Evolutionary conservation across 2,113 vertebrate genomes (phyloP), one percentile per base, ranked within the genome.

Genomic region (Phaethon lepturus): DNA sequence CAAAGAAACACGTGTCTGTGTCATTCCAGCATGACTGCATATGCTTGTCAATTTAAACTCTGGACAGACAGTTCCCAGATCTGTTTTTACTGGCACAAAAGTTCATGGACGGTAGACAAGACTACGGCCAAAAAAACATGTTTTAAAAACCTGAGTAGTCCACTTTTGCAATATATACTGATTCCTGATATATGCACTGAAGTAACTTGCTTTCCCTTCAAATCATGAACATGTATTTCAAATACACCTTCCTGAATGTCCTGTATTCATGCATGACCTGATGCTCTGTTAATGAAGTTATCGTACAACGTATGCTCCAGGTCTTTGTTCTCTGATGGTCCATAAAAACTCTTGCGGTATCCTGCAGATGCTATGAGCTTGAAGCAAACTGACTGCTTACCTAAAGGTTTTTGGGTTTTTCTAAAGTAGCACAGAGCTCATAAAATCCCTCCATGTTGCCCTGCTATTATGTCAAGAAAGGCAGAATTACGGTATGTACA

Each of bases 241-340:
- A 6, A 71, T 2, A 29, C 4, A 20, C 28, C n/a, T 58, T 53
- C 45, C 63, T 35, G 56, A 45, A 53, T 3, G 12, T 14, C 33
- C 60, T 38, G 60, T 45, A 45, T 11, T 33, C 45, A 42, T 3
- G 13, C n/a, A 45, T 2, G 7, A 45, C 8, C 40, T 9, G 11
- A 49, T 15, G 40, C 28, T 62, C 38, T 49, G 44, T 33, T 40
- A 13, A 28, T 11, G 6, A 40, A 31, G 53, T 45, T 56, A 40
- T 11, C 3, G 2, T 12, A 40, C 67, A 40, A 67, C 1, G 3
- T 6, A 10, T 1, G 13, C n/a, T n/a, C 69, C 15, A 55, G 17
- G 31, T 5, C 76, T 40, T 31, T 67, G 31, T 11, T 58, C 52
- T 67, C 60, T 17, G 18, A 28, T 2, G 8, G 38, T 8, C 49